These are phyloP conservation scores for Phataginus tetradactyla DNA, from an alignment of 2,797 vertebrate species.

Conservation along the genomic window DNA sequence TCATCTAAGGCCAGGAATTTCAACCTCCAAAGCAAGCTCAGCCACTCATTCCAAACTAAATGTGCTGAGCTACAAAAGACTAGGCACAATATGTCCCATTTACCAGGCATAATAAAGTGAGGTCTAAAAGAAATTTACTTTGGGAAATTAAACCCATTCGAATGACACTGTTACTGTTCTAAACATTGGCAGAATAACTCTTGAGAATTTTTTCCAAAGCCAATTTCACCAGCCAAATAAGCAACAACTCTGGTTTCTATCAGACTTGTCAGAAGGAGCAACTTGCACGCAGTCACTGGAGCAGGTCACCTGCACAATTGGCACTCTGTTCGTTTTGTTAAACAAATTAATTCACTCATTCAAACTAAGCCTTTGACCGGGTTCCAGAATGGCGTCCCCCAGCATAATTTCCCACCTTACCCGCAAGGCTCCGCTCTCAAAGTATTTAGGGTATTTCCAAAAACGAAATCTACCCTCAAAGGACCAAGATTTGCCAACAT, in stretches of 20 bases:
- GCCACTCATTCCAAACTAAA: background rate
- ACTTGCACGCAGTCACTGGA: too few relatives aligned
- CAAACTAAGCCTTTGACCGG: background rate
- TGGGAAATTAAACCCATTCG: constrained; percentile 1
- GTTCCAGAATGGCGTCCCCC: background rate
- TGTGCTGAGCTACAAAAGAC: background rate
- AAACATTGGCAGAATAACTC: background rate
- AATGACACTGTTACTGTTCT: background rate
- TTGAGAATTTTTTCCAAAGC: background rate
- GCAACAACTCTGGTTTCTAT: too few relatives aligned
- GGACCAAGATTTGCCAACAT: background rate
- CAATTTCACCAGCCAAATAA: constrained; percentile 4
- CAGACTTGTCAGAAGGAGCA: too few relatives aligned
- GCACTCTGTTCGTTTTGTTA: background rate
- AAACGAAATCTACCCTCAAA: constrained; percentile 27
- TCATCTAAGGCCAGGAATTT: background rate
- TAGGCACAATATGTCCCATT: background rate
- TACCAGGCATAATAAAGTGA: constrained; percentile 16
- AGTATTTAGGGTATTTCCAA: background rate
- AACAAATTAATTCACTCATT: constrained; percentile 13
- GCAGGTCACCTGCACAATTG: too few relatives aligned
- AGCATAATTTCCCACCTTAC: background rate
- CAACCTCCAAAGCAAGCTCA: background rate
- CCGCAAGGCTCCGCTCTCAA: background rate
- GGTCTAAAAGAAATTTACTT: background rate